Evolutionary conservation across 2,113 vertebrate genomes (phyloP).

Genomic region (Hippotragus niger): DNA sequence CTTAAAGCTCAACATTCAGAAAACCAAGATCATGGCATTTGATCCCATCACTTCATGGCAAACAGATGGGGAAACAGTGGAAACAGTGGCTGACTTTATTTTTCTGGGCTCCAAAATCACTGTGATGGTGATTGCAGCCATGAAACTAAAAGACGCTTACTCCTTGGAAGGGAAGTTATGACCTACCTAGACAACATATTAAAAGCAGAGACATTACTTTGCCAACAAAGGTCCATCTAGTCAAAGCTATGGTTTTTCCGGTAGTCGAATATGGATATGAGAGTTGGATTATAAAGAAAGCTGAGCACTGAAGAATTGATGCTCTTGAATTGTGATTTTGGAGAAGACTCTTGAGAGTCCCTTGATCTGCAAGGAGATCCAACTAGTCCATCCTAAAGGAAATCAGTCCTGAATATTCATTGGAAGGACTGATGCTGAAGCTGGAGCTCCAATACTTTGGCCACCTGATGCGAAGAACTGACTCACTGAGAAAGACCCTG

Average conservation of each 20-base stretch:
- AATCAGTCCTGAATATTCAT: background rate
- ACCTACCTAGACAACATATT: background rate
- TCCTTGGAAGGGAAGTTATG: background rate
- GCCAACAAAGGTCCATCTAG: background rate
- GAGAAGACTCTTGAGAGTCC: background rate
- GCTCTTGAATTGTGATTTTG: background rate
- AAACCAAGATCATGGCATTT: background rate
- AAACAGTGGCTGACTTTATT: background rate
- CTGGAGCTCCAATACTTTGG: background rate
- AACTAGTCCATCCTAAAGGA: background rate
- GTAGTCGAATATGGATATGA: background rate
- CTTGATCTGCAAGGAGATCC: background rate
- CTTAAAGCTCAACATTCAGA: background rate
- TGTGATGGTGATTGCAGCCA: background rate
- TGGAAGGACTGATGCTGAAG: background rate
- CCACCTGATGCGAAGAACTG: background rate
- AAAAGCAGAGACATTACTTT: background rate
- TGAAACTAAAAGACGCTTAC: background rate
- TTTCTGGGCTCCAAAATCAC: background rate
- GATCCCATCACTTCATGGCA: background rate
- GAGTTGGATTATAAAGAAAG: background rate
- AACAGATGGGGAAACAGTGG: background rate
- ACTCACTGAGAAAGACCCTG: background rate
- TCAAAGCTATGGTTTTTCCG: background rate
- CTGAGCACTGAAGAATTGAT: background rate